These are phyloP conservation scores for Odiellus spinosus DNA, from an alignment of 2,888 invertebrate genomes.

Conservation along the genomic window DNA sequence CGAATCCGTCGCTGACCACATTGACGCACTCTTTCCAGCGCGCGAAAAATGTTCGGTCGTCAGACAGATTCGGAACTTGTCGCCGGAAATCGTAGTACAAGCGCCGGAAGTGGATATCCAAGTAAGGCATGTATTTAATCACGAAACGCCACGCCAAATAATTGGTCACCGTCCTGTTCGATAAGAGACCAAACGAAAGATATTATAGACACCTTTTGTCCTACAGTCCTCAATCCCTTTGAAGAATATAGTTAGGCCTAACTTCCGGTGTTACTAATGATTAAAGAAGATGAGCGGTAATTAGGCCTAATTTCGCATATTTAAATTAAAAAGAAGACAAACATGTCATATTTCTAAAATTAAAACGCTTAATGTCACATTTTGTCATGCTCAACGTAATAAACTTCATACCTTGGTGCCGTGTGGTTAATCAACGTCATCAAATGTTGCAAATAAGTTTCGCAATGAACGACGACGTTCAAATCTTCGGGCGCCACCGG, in stretches of 20 bases:
- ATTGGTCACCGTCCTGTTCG: constrained; percentile 33
- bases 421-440: constrained; percentile 11
- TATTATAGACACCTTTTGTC: too few relatives aligned
- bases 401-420: constrained; percentile 10
- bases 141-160: constrained; percentile 34
- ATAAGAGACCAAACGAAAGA: too few relatives aligned
- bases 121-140: constrained; percentile 30
- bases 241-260: too few relatives aligned
- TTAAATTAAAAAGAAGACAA: too few relatives aligned
- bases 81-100: constrained; percentile 25
- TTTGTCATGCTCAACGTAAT: too few relatives aligned
- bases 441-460: constrained; percentile 10
- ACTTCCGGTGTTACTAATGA: too few relatives aligned
- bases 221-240: too few relatives aligned
- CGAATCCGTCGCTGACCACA: constrained; percentile 20
- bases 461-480: constrained; percentile 14
- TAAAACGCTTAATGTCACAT: too few relatives aligned
- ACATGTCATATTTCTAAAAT: too few relatives aligned
- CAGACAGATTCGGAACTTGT: constrained; percentile 19
- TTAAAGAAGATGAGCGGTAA: too few relatives aligned
- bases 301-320: too few relatives aligned
- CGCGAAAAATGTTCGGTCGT: constrained; percentile 16
- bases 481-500: constrained; percentile 4
- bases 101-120: constrained; percentile 28
- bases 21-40: constrained; percentile 23